These are phyloP conservation scores for Neolamprologus tretocephalus DNA, from an alignment of 2,113 vertebrate species.

Conservation along the genomic window DNA sequence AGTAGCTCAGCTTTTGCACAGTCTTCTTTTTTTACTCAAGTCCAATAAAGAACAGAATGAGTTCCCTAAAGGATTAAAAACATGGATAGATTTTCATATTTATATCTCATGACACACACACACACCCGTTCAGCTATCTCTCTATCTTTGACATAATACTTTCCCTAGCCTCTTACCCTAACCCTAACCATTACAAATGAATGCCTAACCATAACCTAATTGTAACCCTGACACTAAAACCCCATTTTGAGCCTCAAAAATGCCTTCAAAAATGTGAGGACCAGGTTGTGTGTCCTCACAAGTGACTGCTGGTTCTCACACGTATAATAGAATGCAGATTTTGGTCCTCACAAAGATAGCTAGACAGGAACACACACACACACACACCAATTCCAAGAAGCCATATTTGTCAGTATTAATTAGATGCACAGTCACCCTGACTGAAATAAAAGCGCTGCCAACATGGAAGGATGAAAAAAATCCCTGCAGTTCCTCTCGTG, in stretches of 20 bases:
- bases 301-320: too few species aligned
- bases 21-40: background rate
- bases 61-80: background rate
- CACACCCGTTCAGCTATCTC: accelerated
- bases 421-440: background rate
- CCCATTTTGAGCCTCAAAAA: too few species aligned
- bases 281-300: too few species aligned
- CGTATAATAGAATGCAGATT: too few species aligned
- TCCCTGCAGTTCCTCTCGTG: background rate
- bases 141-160: too few species aligned
- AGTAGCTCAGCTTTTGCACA: background rate
- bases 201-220: too few species aligned
- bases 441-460: background rate
- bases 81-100: background rate
- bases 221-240: too few species aligned
- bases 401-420: background rate
- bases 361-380: background rate
- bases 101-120: background rate
- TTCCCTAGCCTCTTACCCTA: too few species aligned
- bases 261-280: too few species aligned
- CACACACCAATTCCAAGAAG: background rate
- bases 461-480: background rate
- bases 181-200: too few species aligned
- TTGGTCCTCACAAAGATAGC: too few species aligned
- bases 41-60: background rate